These are phyloP conservation scores for Lagenorhynchus albirostris DNA, from an alignment of 2,113 vertebrate genomes.

Conservation along the genomic window DNA sequence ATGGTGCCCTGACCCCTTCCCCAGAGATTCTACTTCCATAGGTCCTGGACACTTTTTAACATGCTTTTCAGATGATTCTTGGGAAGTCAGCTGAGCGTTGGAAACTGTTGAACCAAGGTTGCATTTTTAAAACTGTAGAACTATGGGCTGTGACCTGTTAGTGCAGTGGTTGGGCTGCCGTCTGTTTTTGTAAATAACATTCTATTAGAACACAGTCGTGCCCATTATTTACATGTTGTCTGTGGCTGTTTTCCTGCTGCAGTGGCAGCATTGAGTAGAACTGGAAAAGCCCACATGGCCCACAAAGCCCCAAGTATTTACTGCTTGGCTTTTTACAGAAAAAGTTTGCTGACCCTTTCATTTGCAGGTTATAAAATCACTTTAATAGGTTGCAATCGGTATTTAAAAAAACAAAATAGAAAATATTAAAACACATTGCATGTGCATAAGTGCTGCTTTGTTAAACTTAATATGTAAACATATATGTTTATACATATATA, in stretches of 20 bases:
- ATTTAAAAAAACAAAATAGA: not conserved
- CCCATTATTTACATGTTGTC: not conserved
- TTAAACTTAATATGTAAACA: not conserved
- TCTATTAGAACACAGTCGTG: not conserved
- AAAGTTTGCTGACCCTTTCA: not conserved
- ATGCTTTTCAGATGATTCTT: not conserved
- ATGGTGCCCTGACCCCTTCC: not conserved
- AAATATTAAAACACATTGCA: not conserved
- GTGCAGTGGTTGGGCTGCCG: too few relatives aligned
- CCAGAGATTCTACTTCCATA: not conserved
- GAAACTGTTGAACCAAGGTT: not conserved
- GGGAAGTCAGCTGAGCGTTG: not conserved
- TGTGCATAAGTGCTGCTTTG: not conserved
- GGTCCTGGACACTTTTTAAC: not conserved
- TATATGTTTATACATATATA: not conserved
- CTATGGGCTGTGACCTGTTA: not conserved
- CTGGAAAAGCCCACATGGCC: not conserved
- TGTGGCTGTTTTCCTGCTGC: not conserved
- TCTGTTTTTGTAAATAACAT: not conserved
- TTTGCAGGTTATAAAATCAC: not conserved
- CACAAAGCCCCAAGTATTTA: not conserved
- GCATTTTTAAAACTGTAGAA: not conserved
- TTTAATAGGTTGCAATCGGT: not conserved
- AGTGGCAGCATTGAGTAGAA: not conserved
- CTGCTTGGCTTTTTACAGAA: not conserved